Base-by-base conservation (phyloP, 2,113 vertebrate species). In the Eulacestoma nigropectus region DNA sequence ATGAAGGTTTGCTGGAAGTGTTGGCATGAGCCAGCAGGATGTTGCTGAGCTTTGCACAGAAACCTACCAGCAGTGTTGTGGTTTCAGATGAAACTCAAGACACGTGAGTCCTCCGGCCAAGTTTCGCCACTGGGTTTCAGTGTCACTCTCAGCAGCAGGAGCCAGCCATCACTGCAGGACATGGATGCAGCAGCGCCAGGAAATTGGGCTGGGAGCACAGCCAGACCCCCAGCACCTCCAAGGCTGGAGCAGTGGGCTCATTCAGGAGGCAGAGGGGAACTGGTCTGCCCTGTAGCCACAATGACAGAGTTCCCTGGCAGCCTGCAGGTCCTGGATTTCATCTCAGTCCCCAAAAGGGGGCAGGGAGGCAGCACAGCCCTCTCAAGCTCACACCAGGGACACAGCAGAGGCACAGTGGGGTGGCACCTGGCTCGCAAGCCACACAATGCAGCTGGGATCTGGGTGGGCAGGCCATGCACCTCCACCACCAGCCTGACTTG, bases 111-210 rank as follows among this genome's bases (percentile, higher is more conserved):
- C 41, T 60, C 52, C 0, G 0, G 56, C 10, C 1, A 2, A 59
- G 77, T 77, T 86, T 84, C 7, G 0, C 35, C 7, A 1, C 20
- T 0, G 3, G 26, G 59, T 81, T 94, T 77, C 87, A 39, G 57
- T 4, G 35, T 35, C 55, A 42, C 13, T 16, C n/a, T 29, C 32
- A 10, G 37, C 37, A 62, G 49, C 41, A 62, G 32, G 30, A 82
- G 12, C 18, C 47, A 42, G 32, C 10, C 70, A 46, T 41, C 0
- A 0, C 49, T 18, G 32, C 0, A 3, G 67, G 52, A 78, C 4
- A 1, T 0, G 6, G 57, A 27, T 3, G 1, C 41, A 49, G 42
- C 64, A n/a, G 46, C 10, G 21, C 13, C 0, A 0, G 32, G 44
- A 60, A 35, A 56, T 1, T 5, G 13, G 77, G 73, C 53, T 49